phyloP scores from a whole-genome alignment of 2,888 invertebrate genomes.

The Aporophyla nigra region DNA sequence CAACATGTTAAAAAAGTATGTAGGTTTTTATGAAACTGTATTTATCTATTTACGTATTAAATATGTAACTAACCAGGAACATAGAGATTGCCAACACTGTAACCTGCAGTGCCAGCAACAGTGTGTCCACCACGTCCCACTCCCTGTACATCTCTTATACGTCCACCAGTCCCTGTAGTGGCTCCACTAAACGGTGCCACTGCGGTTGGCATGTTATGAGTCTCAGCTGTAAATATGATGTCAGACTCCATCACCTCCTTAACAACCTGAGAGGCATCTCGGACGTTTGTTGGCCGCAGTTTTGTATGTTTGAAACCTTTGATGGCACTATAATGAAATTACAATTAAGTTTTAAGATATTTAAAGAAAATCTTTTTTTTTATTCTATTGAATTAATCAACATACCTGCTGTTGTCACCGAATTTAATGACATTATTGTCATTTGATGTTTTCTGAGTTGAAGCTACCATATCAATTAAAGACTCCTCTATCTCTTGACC shows the following conservation, averaged over 20 bases:
- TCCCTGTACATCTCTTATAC: constrained; percentile 98
- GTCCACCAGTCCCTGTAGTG: constrained; percentile 99
- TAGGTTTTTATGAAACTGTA: background rate
- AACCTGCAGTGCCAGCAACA: constrained; percentile 99
- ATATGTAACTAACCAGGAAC: constrained; percentile 93
- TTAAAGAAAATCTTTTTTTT: background rate
- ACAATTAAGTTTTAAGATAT: background rate
- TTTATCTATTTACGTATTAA: background rate
- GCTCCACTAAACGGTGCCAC: constrained; percentile 99
- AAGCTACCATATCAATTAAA: constrained; percentile 97
- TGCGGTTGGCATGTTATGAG: constrained; percentile 99
- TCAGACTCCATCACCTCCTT: constrained; percentile 93
- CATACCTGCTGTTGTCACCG: constrained; percentile 98
- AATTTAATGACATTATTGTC: constrained; percentile 99
- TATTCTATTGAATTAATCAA: constrained; percentile 36
- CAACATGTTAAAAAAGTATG: background rate
- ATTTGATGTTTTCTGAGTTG: constrained; percentile 96
- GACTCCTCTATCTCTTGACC: constrained; percentile 95
- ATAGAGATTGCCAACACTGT: constrained; percentile 97
- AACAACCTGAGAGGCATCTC: constrained; percentile 92
- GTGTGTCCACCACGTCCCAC: constrained; percentile 98
- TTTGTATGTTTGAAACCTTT: constrained; percentile 94
- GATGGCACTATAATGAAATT: constrained; percentile 92
- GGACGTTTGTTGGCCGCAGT: constrained; percentile 92
- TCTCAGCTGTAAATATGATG: constrained; percentile 99